Conservation (phyloP, 2,888 invertebrate genomes). For the Abrostola tripartita region DNA sequence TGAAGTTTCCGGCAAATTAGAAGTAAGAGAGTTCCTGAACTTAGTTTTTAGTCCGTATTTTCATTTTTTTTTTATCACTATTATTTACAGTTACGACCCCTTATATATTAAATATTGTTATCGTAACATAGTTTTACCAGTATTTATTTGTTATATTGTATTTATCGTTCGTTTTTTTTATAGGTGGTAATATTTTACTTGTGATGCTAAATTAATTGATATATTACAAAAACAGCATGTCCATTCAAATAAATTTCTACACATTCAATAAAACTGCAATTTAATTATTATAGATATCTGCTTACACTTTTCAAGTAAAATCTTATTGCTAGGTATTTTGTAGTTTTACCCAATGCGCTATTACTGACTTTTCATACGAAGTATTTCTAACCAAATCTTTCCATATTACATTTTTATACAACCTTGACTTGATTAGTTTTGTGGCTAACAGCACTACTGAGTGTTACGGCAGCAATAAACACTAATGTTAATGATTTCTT, state of each 20-base stretch:
- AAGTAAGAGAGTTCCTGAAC: constrained; percentile 9
- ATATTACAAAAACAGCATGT: no score
- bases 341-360: no score
- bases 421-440: constrained; percentile 5
- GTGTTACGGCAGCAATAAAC: constrained; percentile 11
- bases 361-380: not conserved
- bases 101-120: no score
- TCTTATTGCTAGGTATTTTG: no score
- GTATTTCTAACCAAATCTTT: not conserved
- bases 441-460: not conserved
- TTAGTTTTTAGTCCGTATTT: constrained; percentile 1
- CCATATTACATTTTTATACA: not conserved
- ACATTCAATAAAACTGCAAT: no score
- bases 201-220: no score
- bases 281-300: not conserved
- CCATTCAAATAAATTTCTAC: no score
- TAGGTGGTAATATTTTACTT: no score
- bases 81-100: no score
- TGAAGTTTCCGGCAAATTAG: constrained; percentile 26
- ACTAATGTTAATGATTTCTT: constrained; percentile 1
- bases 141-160: no score
- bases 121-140: no score
- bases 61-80: not conserved
- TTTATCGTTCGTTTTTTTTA: no score
- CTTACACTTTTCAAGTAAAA: not conserved